Evolutionary conservation across 2,888 invertebrate genomes (phyloP).

Genomic region (Tetragnatha montana): DNA sequence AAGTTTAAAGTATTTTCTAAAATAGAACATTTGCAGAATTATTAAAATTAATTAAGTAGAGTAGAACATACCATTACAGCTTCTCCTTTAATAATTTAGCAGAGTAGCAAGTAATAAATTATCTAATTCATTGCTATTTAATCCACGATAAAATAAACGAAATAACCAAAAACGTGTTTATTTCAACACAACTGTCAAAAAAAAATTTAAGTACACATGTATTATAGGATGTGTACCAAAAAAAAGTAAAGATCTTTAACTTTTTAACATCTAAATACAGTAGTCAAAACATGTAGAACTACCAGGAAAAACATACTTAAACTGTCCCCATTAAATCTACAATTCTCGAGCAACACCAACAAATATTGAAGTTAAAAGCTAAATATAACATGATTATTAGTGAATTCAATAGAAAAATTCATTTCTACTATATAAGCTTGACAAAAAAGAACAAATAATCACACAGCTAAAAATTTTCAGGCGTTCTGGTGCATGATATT

Average conservation of each 20-base stretch:
- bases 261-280: conserved; percentile 40
- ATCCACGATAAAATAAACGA: not conserved
- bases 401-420: not conserved
- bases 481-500: conserved; percentile 24
- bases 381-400: not conserved
- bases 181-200: conserved; percentile 56
- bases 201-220: conserved; percentile 41
- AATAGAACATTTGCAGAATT: no score
- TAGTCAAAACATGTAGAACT: conserved; percentile 29
- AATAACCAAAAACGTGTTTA: conserved; percentile 55
- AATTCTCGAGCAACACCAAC: not conserved
- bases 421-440: conserved; percentile 22
- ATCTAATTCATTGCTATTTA: no score
- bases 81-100: not conserved
- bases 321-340: not conserved
- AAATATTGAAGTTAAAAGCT: conserved; percentile 1
- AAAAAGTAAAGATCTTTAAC: conserved; percentile 43
- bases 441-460: conserved; percentile 7
- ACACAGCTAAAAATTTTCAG: not conserved
- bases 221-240: conserved; percentile 30
- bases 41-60: no score
- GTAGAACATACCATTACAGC: no score
- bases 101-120: not conserved
- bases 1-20: no score
- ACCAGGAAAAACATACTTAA: conserved; percentile 13